Base-by-base conservation (phyloP, 1,140 invertebrate species). In the Venturia canescens region DNA sequence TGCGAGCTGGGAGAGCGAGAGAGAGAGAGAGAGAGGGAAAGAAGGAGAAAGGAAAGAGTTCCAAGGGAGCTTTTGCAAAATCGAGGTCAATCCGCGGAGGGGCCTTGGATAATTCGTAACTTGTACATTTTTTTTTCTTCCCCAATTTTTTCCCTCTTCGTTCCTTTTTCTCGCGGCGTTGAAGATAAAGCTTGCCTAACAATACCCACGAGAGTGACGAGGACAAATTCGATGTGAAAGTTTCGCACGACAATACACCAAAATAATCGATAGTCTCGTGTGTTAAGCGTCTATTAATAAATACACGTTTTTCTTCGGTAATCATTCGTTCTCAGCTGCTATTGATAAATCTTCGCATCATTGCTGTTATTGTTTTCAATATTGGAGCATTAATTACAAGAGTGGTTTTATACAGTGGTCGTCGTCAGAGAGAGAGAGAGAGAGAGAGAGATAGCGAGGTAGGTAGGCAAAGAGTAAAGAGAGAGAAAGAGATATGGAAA, bases 81-180 rank as follows among this genome's bases (percentile, higher is more conserved):
- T 69, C 66, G 66, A 69, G 66, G 66, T 69, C 66, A 69, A 69
- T 69, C 66, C 66, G 66, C 29, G 66, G 31, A 69, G 29, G 66
- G 66, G 66, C 27, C 66, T n/a, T 69, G 29, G 66, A 69, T 69
- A 69, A 69, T 69, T 69, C 66, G 66, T 69, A 31, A 69, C 66
- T 63, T 63, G 26, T 69, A 31, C 9, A 18, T 69, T 31, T 69
- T 69, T 69, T 21, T 31, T 69, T 31, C 29, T 69, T 69, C n/a
- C 13, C 9, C 21, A 3, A 23, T 63, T 63, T 27, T 66, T 7
- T 66, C 13, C 53, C 53, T 11, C 38, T 7, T 66, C 27, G 27
- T 66, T 27, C 23, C 13, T 66, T 66, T 27, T 66, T 66, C 27
- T 27, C 27, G n/a, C n/a, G n/a, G n/a, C 23, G 60, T 23, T 13